A percentile compares a stretch with the other conserved stretches of the same genome.
These are phyloP conservation scores for Melieria picta DNA, from an alignment of 2,888 invertebrate species.

Conservation along the genomic window DNA sequence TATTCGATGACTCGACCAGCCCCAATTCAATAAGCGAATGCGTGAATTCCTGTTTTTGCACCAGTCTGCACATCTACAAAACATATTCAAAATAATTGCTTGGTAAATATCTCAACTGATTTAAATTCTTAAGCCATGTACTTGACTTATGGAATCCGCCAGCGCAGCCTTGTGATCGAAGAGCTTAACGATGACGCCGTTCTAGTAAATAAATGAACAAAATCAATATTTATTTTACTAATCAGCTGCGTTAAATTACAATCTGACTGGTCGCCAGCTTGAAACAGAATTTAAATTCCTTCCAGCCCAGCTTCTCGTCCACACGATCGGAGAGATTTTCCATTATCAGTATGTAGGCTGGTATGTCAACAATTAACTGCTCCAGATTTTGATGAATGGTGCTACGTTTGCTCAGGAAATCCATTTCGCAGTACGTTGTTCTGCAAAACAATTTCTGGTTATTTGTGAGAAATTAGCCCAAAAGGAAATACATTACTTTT, in stretches of 20 bases:
- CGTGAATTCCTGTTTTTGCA: constrained; percentile 73
- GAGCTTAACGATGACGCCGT: constrained; percentile 68
- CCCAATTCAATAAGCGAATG: constrained; percentile 70
- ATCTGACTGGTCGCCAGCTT: constrained; percentile 74
- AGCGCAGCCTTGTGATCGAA: constrained; percentile 67
- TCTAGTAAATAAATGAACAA: constrained; percentile 57
- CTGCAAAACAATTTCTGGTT: constrained; percentile 55
- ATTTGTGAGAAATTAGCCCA: background rate
- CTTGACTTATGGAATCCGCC: constrained; percentile 67
- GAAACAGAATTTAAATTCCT: constrained; percentile 73
- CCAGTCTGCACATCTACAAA: constrained; percentile 68
- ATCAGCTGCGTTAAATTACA: constrained; percentile 65
- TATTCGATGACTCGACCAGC: constrained; percentile 66
- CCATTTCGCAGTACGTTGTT: constrained; percentile 72
- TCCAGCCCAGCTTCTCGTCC: constrained; percentile 73
- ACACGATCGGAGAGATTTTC: constrained; percentile 73
- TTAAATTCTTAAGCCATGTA: constrained; percentile 44
- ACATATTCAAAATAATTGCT: background rate
- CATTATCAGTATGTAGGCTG: constrained; percentile 71
- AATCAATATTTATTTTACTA: background rate
- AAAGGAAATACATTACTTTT: constrained; percentile 49
- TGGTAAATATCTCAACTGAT: background rate
- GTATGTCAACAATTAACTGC: constrained; percentile 73
- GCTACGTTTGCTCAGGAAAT: constrained; percentile 70
- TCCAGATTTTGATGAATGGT: constrained; percentile 73